Evolutionary conservation across 2,113 vertebrate species (phyloP).

Genomic region (Anguilla rostrata): DNA sequence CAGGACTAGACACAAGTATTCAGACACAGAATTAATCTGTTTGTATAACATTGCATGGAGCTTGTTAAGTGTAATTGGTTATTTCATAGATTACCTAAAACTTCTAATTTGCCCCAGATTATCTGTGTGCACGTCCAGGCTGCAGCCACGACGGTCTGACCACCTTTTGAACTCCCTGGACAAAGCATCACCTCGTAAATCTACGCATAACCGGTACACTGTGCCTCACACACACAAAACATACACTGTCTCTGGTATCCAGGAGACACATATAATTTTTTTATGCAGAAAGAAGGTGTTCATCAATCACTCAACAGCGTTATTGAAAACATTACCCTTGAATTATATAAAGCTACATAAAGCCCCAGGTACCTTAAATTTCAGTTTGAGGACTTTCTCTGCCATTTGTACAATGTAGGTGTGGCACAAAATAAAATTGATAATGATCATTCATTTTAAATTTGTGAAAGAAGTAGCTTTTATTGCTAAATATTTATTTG

Average conservation of each 20-base stretch:
- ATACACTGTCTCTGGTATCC: not conserved
- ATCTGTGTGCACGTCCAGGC: slow-evolving; percentile 36
- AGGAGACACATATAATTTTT: not conserved
- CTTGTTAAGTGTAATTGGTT: not conserved
- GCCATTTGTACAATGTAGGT: too few species aligned
- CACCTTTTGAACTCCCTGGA: slow-evolving; percentile 60
- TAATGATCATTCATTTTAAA: too few species aligned
- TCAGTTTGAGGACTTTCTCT: too few species aligned
- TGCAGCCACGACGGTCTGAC: slow-evolving; percentile 62
- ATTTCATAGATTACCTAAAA: not conserved
- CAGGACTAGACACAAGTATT: not conserved
- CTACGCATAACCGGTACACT: slow-evolving; percentile 33
- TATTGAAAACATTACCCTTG: too few species aligned
- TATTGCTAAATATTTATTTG: too few species aligned
- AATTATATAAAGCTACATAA: too few species aligned
- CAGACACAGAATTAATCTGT: not conserved
- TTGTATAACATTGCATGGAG: not conserved
- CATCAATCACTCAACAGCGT: too few species aligned
- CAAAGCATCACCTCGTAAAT: slow-evolving; percentile 34
- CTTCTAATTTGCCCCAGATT: slow-evolving; percentile 43
- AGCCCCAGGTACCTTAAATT: too few species aligned
- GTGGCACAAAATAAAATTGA: too few species aligned
- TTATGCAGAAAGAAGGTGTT: too few species aligned
- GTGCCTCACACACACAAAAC: not conserved
- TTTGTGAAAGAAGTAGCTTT: too few species aligned